A percentile compares a stretch with the other conserved stretches of the same genome.
Conservation (phyloP, 2,888 invertebrate genomes). For the Noctua janthina region DNA sequence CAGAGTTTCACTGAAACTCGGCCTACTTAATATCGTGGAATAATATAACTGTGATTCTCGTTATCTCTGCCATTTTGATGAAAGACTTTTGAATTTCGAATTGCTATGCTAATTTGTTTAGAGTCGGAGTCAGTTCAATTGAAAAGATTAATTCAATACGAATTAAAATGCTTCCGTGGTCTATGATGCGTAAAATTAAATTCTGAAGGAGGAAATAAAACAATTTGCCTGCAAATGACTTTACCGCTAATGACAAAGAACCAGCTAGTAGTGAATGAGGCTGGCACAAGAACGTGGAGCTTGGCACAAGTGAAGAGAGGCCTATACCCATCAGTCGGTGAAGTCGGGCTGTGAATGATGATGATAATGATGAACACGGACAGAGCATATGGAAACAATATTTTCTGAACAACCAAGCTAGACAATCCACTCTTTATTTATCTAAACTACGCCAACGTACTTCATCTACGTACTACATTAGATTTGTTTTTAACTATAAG, state of each 20-base stretch:
- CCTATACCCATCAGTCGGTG: too few species aligned
- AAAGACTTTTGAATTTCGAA: constrained; percentile 20
- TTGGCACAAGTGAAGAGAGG: too few species aligned
- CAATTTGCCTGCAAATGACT: constrained; percentile 9
- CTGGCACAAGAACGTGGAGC: too few species aligned
- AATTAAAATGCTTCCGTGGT: constrained; percentile 19
- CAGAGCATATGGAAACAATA: neutral
- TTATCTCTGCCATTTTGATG: constrained; percentile 29
- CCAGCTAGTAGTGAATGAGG: neutral
- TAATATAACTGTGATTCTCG: constrained; percentile 38
- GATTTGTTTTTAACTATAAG: too few species aligned
- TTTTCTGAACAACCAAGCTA: neutral
- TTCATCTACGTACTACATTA: too few species aligned
- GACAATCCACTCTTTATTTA: neutral
- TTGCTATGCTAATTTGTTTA: constrained; percentile 29
- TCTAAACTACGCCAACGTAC: too few species aligned
- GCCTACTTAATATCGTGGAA: constrained; percentile 46
- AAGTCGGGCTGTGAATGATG: too few species aligned
- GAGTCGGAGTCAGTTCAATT: constrained; percentile 14
- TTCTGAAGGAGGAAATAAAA: neutral
- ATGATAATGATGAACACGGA: too few species aligned
- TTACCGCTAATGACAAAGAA: neutral
- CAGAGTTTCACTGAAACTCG: constrained; percentile 24
- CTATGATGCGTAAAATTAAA: neutral
- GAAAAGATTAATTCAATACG: constrained; percentile 32